Evolutionary conservation across 1,140 invertebrate genomes (phyloP), one percentile per base, ranked within the genome.

Genomic region (Orius laevigatus): DNA sequence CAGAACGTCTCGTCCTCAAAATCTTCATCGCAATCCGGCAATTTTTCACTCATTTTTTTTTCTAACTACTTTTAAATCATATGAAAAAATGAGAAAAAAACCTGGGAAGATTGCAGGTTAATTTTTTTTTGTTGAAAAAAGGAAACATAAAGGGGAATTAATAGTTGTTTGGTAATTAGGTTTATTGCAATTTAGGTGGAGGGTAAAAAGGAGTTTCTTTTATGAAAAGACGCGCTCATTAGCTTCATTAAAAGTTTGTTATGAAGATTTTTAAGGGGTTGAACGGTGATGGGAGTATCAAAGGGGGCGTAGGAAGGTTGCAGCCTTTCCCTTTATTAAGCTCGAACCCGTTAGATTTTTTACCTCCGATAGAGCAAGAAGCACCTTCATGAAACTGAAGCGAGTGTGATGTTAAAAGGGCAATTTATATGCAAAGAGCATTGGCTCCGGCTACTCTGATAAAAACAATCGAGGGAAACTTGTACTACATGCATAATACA

Each of bases 361-460:
- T 18, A 42, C 12, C 18, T 11, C 12, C 12, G 40, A 42, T 42
- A 42, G 12, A 14, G 40, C 40, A 11, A 11, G 40, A 42, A 42
- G 18, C 18, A 14, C 25, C 40, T 19, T 42, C 18, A 19, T 18
- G 36, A 16, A 16, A 11, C 10, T 18, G 10, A 19, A 18, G 12
- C 10, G 18, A 19, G 40, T 42, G 40, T 42, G 40, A 42, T 42
- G 12, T 42, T 42, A 19, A 42, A 42, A 42, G 12, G 40, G 40
- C 40, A 42, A 42, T 42, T 42, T 42, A 42, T 42, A 42, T 42
- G 40, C 40, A 42, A 42, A 42, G 18, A 19, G 12, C 40, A 38
- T 38, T 38, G 36, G 36, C 36, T 38, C 25, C 25, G 25, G 25
- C 25, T 25, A 25, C 25, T 25, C 25, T 25, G 25, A 25, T 25